Evolutionary conservation across 2,888 invertebrate genomes (phyloP).

Genomic region (Xanthia icteritia): DNA sequence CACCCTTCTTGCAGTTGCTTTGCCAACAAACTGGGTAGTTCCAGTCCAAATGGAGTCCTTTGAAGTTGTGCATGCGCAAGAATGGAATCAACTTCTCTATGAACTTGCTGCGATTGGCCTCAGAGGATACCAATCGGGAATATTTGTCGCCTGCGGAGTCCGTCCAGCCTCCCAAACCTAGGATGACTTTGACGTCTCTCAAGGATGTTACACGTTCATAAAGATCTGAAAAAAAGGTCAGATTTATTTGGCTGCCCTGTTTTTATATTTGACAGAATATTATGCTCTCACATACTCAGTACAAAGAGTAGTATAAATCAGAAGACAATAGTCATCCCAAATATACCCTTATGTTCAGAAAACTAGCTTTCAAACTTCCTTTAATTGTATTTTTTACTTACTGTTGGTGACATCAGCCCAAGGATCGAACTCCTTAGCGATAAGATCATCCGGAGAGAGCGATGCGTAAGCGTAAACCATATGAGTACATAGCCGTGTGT

Average conservation of each 20-base stretch:
- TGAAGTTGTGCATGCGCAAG: constrained; percentile 93
- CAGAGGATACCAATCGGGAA: constrained; percentile 93
- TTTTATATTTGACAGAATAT: neutral
- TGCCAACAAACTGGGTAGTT: constrained; percentile 98
- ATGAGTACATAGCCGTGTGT: constrained; percentile 95
- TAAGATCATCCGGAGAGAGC: constrained; percentile 94
- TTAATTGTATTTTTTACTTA: constrained; percentile 80
- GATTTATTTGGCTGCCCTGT: neutral
- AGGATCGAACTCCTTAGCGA: constrained; percentile 95
- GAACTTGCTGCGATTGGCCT: constrained; percentile 92
- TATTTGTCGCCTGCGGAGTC: constrained; percentile 97
- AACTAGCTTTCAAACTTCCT: neutral
- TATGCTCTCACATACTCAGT: neutral
- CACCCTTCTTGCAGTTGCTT: constrained; percentile 96
- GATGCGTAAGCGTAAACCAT: constrained; percentile 97
- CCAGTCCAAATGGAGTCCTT: constrained; percentile 98
- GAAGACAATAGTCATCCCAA: no score
- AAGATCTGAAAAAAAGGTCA: constrained; percentile 90
- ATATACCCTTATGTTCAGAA: neutral
- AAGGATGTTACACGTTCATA: constrained; percentile 94
- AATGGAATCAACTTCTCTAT: constrained; percentile 93
- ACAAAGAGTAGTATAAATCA: neutral
- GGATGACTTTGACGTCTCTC: constrained; percentile 91
- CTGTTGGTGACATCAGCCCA: constrained; percentile 97
- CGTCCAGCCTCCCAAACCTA: constrained; percentile 98